A percentile compares a stretch with the other conserved stretches of the same genome.
Conservation (phyloP, 2,113 vertebrate species). For the Paralichthys olivaceus region DNA sequence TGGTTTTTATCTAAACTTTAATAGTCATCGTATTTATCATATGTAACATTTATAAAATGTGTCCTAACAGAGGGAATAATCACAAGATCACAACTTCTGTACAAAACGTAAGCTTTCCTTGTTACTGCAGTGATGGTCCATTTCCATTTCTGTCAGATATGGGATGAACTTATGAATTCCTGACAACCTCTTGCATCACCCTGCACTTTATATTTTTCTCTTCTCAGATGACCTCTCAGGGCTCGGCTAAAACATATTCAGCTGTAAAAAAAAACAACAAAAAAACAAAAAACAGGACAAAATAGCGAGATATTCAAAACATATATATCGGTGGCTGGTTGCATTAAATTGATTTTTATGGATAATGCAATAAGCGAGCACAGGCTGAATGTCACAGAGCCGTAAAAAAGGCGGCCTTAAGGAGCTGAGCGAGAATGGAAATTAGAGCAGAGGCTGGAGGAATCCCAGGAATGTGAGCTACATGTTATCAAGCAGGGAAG, state of each 20-base stretch:
- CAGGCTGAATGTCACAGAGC: constrained; percentile 30
- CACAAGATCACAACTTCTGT: constrained; percentile 77
- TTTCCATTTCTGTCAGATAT: constrained; percentile 53
- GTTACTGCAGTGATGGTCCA: constrained; percentile 53
- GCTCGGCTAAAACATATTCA: constrained; percentile 34
- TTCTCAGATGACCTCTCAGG: constrained; percentile 29
- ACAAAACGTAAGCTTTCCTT: constrained; percentile 71
- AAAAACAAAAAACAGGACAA: constrained; percentile 7
- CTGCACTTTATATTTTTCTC: constrained; percentile 19
- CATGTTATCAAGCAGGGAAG: constrained; percentile 50
- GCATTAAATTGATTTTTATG: constrained; percentile 37
- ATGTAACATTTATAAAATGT: constrained; percentile 83
- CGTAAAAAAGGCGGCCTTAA: constrained; percentile 27
- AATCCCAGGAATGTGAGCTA: constrained; percentile 66
- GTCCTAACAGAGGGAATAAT: constrained; percentile 76
- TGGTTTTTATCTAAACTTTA: constrained; percentile 77
- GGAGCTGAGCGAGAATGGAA: constrained; percentile 23
- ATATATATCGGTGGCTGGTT: constrained; percentile 18
- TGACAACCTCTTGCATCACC: constrained; percentile 62
- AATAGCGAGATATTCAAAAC: constrained; percentile 45
- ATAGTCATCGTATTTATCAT: constrained; percentile 76
- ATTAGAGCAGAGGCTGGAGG: constrained; percentile 24
- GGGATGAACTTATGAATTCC: constrained; percentile 43
- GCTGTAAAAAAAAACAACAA: constrained; percentile 18
- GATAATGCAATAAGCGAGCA: constrained; percentile 48